Evolutionary conservation across 1,140 invertebrate species (phyloP), one percentile per base, ranked within the genome.

Genomic region (Lycorma delicatula): DNA sequence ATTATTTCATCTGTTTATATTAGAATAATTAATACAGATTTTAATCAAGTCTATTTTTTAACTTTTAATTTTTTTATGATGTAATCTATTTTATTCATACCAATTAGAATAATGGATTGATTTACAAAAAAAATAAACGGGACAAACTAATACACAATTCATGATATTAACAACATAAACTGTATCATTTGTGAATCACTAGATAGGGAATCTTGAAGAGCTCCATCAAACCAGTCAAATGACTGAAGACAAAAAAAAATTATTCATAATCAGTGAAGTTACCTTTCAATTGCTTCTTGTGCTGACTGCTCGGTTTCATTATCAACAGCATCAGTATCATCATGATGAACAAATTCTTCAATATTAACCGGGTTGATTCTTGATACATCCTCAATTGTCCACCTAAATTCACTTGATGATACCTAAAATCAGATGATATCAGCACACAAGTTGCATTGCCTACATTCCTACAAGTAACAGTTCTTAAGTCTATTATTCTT

Each of bases 241-340:
- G n/a, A 16, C 20, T 5, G n/a, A 41, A 41, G 3, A 16, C 3
- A 5, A 3, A 20, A 20, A 3, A 9, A 3, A 44, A 20, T 44
- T 7, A 44, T 16, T 44, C 20, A 41, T n/a, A 44, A 44, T 5
- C 11, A 3, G 11, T 4, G 7, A 20, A 44, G 16, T 44, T 58
- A 60, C 50, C 58, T 60, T 28, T 60, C 56, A 1, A 60, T 60
- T 27, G 55, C 56, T 28, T 60, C 56, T 48, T 60, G 59, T 41
- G 58, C 44, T 7, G 58, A 49, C 0, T 47, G 52, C 47, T 58
- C 56, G 5, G 56, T 57, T 48, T 60, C 54, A 26, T 56, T 31
- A 26, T 59, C 58, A 7, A 59, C 23, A 25, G 38, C 48, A 27
- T 60, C 58, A 23, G 52, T 58, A 28, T 41, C 41, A n/a, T 55